Evolutionary conservation across 2,113 vertebrate species (phyloP).

Genomic region (Sinocyclocheilus grahami): DNA sequence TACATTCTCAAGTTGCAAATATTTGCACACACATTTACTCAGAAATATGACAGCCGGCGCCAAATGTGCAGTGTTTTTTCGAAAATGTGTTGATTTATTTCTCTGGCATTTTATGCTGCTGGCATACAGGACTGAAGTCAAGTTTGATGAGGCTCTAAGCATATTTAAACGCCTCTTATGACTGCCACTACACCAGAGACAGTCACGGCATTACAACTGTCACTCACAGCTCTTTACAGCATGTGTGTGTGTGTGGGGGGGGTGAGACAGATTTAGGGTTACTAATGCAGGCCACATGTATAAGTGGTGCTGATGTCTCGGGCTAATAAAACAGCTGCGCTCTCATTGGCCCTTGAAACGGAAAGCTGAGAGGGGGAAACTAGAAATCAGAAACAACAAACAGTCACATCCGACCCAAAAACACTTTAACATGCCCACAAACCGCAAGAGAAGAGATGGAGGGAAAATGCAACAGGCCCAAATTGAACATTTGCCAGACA

Average conservation of each 20-base stretch:
- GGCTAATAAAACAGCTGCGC: conserved; percentile 67
- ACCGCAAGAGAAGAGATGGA: conserved; percentile 65
- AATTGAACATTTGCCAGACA: conserved; percentile 88
- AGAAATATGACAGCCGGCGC: conserved; percentile 24
- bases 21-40: conserved; percentile 16
- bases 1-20: conserved; percentile 6
- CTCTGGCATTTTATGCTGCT: conserved; percentile 55
- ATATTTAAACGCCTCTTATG: conserved; percentile 34
- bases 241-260: not conserved
- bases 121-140: conserved; percentile 35
- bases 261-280: conserved; percentile 57
- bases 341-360: conserved; percentile 73
- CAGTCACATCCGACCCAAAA: conserved; percentile 70
- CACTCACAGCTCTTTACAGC: conserved; percentile 14
- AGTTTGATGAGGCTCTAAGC: conserved; percentile 37
- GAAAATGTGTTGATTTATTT: conserved; percentile 59
- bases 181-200: conserved; percentile 30
- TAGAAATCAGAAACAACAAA: conserved; percentile 75
- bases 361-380: conserved; percentile 69
- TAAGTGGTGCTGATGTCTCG: conserved; percentile 70
- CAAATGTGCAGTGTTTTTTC: conserved; percentile 48
- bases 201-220: conserved; percentile 30
- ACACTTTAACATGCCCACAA: conserved; percentile 77
- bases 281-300: conserved; percentile 88
- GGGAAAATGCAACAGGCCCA: conserved; percentile 63